phyloP scores from a whole-genome alignment of 2,113 vertebrate species.

The Tinamus guttatus region DNA sequence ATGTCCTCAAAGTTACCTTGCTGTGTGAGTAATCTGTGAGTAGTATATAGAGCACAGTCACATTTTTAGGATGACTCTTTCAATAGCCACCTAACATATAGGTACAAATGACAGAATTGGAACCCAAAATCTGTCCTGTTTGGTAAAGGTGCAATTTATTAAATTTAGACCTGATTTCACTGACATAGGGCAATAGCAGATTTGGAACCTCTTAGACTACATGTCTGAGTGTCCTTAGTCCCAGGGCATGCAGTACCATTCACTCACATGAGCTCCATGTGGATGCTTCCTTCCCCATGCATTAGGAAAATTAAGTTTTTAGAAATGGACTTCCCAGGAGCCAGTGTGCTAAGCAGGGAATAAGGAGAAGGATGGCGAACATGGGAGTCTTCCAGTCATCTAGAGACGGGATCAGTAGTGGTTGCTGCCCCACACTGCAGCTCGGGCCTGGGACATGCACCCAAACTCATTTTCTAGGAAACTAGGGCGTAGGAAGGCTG shows the following conservation, averaged over 20 bases:
- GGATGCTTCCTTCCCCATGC: background rate
- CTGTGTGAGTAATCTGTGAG: background rate
- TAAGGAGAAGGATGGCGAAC: background rate
- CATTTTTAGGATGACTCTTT: background rate
- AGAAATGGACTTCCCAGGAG: background rate
- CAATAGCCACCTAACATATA: background rate
- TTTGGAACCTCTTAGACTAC: background rate
- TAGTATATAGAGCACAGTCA: background rate
- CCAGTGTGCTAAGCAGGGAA: background rate
- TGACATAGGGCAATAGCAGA: background rate
- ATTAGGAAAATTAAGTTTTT: background rate
- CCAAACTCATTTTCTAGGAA: background rate
- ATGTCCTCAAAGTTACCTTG: background rate
- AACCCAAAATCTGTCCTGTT: background rate
- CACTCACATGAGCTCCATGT: background rate
- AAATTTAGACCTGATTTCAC: background rate
- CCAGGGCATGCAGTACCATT: background rate
- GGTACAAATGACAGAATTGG: background rate
- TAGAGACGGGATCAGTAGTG: background rate
- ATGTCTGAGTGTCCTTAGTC: background rate
- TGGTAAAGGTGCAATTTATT: background rate
- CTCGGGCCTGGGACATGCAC: background rate
- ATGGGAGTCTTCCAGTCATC: background rate
- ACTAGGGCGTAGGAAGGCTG: background rate
- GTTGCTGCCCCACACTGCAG: background rate